Conservation (phyloP, 2,797 vertebrate genomes). For the Sebastes baramenuke region DNA sequence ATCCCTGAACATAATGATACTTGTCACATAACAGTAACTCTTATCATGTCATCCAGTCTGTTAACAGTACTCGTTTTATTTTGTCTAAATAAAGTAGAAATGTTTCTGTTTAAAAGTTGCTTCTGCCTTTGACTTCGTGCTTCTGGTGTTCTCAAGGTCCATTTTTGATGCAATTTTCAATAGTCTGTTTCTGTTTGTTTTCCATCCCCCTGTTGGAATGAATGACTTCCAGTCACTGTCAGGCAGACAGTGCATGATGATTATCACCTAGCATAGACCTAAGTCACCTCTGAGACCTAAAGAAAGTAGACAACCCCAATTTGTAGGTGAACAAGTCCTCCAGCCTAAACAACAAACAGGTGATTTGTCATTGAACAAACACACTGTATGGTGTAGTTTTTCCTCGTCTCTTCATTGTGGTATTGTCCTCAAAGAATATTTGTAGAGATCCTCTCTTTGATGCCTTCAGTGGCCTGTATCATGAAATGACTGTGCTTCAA, state of each 20-base stretch:
- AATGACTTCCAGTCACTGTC: no score
- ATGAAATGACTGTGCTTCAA: conserved; percentile 70
- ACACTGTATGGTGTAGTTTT: background rate
- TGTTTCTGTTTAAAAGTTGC: background rate
- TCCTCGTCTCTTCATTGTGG: background rate
- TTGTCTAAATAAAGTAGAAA: background rate
- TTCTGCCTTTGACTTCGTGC: background rate
- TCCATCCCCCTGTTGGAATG: no score
- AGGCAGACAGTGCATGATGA: background rate
- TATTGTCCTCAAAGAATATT: conserved; percentile 1
- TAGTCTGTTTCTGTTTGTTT: background rate
- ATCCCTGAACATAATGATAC: no score
- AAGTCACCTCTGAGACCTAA: background rate
- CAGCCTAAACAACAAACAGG: background rate
- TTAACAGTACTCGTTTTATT: background rate
- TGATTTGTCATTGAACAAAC: background rate
- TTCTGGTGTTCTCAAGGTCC: background rate
- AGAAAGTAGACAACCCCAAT: background rate
- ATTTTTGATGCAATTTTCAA: background rate
- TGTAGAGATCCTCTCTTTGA: background rate
- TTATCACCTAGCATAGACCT: background rate
- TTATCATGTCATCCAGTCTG: background rate
- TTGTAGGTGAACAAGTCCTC: background rate
- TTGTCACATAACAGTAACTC: background rate
- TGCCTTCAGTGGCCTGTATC: conserved; percentile 13